Base-by-base conservation (phyloP, 2,113 vertebrate species). In the Fregata magnificens region DNA sequence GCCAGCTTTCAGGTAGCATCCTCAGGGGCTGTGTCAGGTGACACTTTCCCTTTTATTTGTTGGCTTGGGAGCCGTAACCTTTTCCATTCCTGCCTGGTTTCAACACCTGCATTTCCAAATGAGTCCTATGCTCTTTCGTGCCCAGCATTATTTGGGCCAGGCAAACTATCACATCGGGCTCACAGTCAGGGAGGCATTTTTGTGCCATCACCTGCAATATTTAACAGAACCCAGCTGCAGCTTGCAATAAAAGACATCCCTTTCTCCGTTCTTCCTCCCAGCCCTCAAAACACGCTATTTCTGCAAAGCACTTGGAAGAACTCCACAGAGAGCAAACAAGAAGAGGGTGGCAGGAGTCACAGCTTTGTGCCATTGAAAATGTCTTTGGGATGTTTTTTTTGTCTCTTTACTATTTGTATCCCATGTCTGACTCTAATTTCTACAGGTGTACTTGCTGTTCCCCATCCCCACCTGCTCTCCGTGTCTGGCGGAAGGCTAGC, bases 21-120 rank as follows among this genome's bases (percentile, higher is more conserved):
- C 59, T 59, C 58, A 70, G 36, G 52, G n/a, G 31, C 49, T 93
- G 13, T 73, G n/a, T 71, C 92, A 73, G 13, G 13, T 62, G 84
- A 21, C 34, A 67, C 28, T 86, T 88, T 16, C 78, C 82, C 49
- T 74, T 83, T 81, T 56, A 83, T 34, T 44, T 36, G 15, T 13
- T 93, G 55, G 14, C 49, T 87, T 38, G 9, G 36, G 65, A 91
- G 12, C 21, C 42, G 50, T 15, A 85, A 70, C 9, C 38, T 94
- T 91, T 87, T 45, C 49, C 50, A 18, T 82, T 95, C 73, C 89
- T 79, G 79, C 38, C 67, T 86, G 82, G 12, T 88, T 95, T 92
- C 61, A 82, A 62, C 71, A 81, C 15, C 53, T 90, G 62, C 45
- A 11, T 65, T 90, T 92, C 53, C 67, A 73, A 70, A 86, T 22